Base-by-base conservation (phyloP, 2,888 invertebrate species). In the Erpobdella octoculata region DNA sequence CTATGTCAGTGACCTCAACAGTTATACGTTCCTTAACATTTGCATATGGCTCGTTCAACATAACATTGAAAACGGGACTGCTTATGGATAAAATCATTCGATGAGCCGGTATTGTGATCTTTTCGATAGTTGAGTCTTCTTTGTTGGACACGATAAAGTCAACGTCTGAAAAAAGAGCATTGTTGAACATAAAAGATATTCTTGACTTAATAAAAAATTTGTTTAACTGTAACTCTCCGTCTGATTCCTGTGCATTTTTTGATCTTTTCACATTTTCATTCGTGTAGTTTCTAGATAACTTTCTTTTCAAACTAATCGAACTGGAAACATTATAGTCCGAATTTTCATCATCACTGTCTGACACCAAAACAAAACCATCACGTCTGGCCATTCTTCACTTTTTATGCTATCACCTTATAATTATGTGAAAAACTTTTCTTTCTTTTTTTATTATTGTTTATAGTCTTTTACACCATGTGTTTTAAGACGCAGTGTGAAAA, bases 171-270 rank as follows among this genome's bases (percentile, higher is more conserved):
- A 96, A 94, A 46, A 94, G 87, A 80, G 93, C 92, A 82, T 94
- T 95, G 84, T 94, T 94, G 84, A 93, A 93, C 94, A 96, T 95
- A 62, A 93, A 93, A 70, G 94, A 93, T 87, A 95, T 95, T 77
- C 95, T 87, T 84, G 95, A 94, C 62, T 93, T 86, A 33, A 95
- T 89, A 2, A 90, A 91, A 28, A 76, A 70, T 71, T 79, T 78
- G 25, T 73, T 77, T 2, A 80, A 80, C 73, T 82, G 82, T 81
- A 81, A 82, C 72, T 76, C 75, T 58, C 69, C 58, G 18, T 69
- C 69, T 8, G 4, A 31, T 33, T 62, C 62, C 3, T 33, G 35
- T 5, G 31, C n/a, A n/a, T 28, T 33, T 35, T 62, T 62, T 28
- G 12, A 28, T 9, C 31, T n/a, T 33, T n/a, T n/a, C 62, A 62